Base-by-base conservation (phyloP, 2,797 vertebrate genomes). In the Melopsittacus undulatus region DNA sequence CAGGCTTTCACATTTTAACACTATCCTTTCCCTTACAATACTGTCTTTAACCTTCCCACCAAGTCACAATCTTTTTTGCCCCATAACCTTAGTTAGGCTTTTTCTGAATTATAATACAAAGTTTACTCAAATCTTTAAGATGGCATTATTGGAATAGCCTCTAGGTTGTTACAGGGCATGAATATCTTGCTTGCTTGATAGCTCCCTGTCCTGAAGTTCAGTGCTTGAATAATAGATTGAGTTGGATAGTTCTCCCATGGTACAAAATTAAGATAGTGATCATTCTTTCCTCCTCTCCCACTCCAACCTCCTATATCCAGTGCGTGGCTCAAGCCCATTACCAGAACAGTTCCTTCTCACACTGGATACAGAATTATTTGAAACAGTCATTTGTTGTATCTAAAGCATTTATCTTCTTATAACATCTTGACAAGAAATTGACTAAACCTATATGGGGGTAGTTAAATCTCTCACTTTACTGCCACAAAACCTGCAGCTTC, bases 21-120 rank as follows among this genome's bases (percentile, higher is more conserved):
- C 2, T 40, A 70, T 29, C 7, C 8, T 68, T n/a, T 76, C 82
- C 59, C 52, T 59, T 75, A 7, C 0, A 9, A 62, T 54, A 75
- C 4, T 61, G 45, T 42, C 20, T 56, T 83, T 56, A 90, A 74
- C 9, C 48, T 72, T 42, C 5, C 27, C 43, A 63, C 20, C 0
- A 0, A 63, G 36, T 46, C 30, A 76, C 19, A 70, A 0, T 0
- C 1, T 5, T 80, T 73, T 73, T 54, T 40, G 51, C 1, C 11
- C 16, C 36, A 51, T 3, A 46, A 34, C 13, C 76, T 59, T 22
- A 38, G 21, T 13, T 34, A 9, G 52, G 10, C 46, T 66, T 68
- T 69, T 81, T 74, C 68, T 88, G 17, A 46, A 75, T 64, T 77
- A 56, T 22, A 64, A 20, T 13, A 72, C 8, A 32, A 70, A 63